Percentiles rank a stretch among this genome's conserved stretches.
These are phyloP conservation scores for Cyclura pinguis DNA, from an alignment of 2,797 vertebrate species.

Conservation along the genomic window DNA sequence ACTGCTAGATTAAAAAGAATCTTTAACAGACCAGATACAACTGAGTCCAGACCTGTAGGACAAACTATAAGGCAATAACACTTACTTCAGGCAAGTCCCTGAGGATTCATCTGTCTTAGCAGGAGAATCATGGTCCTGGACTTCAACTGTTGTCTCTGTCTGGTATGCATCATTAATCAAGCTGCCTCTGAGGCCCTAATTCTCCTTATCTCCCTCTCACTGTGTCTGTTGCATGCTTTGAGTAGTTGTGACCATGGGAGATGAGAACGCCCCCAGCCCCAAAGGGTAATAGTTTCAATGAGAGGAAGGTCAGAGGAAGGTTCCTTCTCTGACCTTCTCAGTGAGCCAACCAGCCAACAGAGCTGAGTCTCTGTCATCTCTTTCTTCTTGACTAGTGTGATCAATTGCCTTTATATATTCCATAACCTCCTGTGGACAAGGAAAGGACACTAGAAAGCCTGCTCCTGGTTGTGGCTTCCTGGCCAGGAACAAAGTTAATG, in stretches of 20 bases:
- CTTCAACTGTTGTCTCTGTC: neutral
- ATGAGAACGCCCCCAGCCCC: neutral
- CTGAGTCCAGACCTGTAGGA: neutral
- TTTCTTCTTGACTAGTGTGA: neutral
- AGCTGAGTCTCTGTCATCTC: neutral
- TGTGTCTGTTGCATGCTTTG: neutral
- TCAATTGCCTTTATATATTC: neutral
- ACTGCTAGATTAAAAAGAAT: too few species aligned
- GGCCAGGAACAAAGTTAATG: neutral
- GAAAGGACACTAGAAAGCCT: neutral
- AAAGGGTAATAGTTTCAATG: too few species aligned
- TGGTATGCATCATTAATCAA: neutral
- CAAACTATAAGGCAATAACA: neutral
- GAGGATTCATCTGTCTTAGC: neutral
- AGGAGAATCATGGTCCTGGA: neutral
- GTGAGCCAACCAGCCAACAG: neutral
- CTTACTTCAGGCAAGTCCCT: neutral
- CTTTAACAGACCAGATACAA: too few species aligned
- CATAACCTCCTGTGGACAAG: neutral
- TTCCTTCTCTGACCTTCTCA: neutral
- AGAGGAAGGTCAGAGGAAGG: neutral
- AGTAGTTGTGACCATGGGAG: neutral
- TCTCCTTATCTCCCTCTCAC: neutral
- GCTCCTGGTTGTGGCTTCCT: too few species aligned
- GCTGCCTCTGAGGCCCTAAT: neutral